Conservation (phyloP, 2,888 invertebrate species). For the Sericinus montela region DNA sequence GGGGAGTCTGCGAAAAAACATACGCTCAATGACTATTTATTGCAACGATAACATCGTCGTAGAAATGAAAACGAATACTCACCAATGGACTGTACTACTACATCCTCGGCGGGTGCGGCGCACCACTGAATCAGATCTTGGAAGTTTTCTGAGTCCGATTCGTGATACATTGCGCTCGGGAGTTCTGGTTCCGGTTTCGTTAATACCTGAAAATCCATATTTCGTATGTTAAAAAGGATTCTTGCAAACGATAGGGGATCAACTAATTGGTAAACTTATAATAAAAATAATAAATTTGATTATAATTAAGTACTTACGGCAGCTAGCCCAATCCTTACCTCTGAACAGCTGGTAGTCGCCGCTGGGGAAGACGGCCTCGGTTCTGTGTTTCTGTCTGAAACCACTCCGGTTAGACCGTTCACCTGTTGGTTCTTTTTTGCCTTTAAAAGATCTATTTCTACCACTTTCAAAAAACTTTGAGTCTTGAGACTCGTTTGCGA, state of each 20-base stretch:
- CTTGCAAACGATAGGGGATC: conserved; percentile 25
- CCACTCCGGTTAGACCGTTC: conserved; percentile 59
- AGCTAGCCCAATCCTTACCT: conserved; percentile 56
- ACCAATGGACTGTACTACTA: conserved; percentile 72
- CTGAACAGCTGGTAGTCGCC: conserved; percentile 59
- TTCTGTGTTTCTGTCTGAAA: conserved; percentile 54
- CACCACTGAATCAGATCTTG: conserved; percentile 84
- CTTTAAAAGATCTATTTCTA: conserved; percentile 76
- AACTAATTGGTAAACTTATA: conserved; percentile 49
- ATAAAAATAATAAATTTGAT: conserved; percentile 34
- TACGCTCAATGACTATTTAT: conserved; percentile 7
- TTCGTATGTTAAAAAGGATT: conserved; percentile 37
- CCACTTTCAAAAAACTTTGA: conserved; percentile 73
- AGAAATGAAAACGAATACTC: conserved; percentile 24
- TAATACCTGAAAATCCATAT: conserved; percentile 61
- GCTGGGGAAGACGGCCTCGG: conserved; percentile 41
- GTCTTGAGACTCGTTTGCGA: conserved; percentile 75
- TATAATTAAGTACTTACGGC: conserved; percentile 59
- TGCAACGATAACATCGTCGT: background rate
- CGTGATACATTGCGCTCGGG: conserved; percentile 68
- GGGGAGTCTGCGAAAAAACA: conserved; percentile 46
- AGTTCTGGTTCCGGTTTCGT: conserved; percentile 66
- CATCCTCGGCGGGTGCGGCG: conserved; percentile 72
- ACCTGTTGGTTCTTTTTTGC: conserved; percentile 61
- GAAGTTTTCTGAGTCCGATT: conserved; percentile 83